A percentile compares a stretch with the other conserved stretches of the same genome.
These are phyloP conservation scores for Drosophila neutralis DNA, from an alignment of 2,888 invertebrate genomes.

Conservation along the genomic window DNA sequence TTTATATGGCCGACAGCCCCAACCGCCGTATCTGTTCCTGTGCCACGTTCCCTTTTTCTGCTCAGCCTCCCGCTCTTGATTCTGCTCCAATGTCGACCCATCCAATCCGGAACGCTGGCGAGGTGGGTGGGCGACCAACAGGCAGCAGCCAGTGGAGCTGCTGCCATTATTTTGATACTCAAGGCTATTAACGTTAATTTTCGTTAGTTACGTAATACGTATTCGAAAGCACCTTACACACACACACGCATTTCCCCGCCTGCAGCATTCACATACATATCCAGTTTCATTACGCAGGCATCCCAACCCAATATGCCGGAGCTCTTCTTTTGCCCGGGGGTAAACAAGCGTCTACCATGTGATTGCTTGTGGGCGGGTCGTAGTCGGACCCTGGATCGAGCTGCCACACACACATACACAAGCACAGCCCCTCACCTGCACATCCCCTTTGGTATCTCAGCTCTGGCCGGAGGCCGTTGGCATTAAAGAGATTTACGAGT, in stretches of 20 bases:
- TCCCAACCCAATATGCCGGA: slow-evolving; percentile 36
- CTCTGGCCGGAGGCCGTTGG: slow-evolving; percentile 71
- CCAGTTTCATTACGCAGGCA: slow-evolving; percentile 67
- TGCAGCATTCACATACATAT: slow-evolving; percentile 38
- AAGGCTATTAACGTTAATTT: slow-evolving; percentile 80
- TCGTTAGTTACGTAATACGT: slow-evolving; percentile 81
- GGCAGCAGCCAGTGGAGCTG: slow-evolving; percentile 40
- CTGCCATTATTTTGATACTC: slow-evolving; percentile 77
- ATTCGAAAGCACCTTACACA: slow-evolving; percentile 75
- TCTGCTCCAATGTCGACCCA: slow-evolving; percentile 24
- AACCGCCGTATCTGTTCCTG: slow-evolving; percentile 21
- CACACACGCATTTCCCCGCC: slow-evolving; percentile 13
- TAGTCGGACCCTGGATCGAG: slow-evolving; percentile 40
- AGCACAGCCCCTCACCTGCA: slow-evolving; percentile 25
- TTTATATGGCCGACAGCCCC: slow-evolving; percentile 60
- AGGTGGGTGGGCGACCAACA: slow-evolving; percentile 47
- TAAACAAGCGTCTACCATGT: slow-evolving; percentile 65
- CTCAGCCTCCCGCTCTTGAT: slow-evolving; percentile 3
- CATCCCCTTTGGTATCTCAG: slow-evolving; percentile 40
- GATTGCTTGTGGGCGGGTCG: slow-evolving; percentile 47
- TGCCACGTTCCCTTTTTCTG: slow-evolving; percentile 15
- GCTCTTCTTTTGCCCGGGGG: slow-evolving; percentile 47
- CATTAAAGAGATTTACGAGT: slow-evolving; percentile 83
- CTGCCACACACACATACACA: neutral
- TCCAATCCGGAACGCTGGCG: slow-evolving; percentile 41